Conservation (phyloP, 2,797 vertebrate species). For the Gila robusta region DNA sequence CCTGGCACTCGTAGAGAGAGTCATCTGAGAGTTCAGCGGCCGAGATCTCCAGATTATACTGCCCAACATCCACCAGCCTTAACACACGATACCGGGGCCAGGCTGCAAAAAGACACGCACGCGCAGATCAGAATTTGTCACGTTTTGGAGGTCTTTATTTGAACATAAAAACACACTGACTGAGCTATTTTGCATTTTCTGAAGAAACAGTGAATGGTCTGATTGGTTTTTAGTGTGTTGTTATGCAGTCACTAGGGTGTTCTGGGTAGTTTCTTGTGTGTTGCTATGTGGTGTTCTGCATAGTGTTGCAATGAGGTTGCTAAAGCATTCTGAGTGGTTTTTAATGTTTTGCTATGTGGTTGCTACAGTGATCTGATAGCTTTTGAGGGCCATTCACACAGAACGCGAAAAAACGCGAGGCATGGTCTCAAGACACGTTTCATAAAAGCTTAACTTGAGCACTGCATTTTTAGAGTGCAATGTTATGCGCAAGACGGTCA, state of each 20-base stretch:
- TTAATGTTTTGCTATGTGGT: too few species aligned
- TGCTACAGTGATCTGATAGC: too few species aligned
- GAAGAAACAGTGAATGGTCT: neutral
- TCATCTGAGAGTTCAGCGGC: constrained; percentile 92
- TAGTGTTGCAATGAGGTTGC: too few species aligned
- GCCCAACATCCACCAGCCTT: constrained; percentile 86
- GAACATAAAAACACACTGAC: neutral
- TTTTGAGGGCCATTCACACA: neutral
- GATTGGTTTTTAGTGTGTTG: neutral
- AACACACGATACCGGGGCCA: constrained; percentile 93
- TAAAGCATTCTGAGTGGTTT: too few species aligned
- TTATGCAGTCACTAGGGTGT: neutral
- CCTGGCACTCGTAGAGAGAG: constrained; percentile 94
- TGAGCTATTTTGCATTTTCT: neutral
- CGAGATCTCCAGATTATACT: constrained; percentile 94
- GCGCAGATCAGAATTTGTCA: constrained; percentile 25
- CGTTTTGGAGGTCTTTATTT: neutral
- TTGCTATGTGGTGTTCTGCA: neutral
- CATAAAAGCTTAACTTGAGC: too few species aligned
- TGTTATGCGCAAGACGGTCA: too few species aligned
- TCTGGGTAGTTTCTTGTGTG: neutral
- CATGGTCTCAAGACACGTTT: too few species aligned
- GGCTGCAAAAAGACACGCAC: constrained; percentile 72
- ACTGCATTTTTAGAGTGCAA: too few species aligned
- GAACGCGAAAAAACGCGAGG: too few species aligned